Base-by-base conservation (phyloP, 2,113 vertebrate genomes). In the Chinchilla lanigera region DNA sequence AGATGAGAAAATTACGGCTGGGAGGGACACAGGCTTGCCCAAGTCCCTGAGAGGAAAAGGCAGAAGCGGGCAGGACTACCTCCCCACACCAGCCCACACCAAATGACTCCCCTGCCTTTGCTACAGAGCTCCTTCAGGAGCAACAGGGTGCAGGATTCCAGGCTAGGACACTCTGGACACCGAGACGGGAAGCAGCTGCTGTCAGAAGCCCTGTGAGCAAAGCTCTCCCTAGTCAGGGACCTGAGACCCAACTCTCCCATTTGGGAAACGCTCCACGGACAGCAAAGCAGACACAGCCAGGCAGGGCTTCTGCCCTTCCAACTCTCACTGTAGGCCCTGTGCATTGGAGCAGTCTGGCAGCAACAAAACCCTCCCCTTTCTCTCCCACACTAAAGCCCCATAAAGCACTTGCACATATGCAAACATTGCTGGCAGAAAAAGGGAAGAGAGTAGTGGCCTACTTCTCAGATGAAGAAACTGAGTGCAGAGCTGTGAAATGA, bases 381-480 rank as follows among this genome's bases (percentile, higher is more conserved):
- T 17, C 2, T 44, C 50, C 83, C 58, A 65, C 14, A 41, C 35
- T 26, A 60, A 85, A 65, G n/a, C 13, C 47, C 35, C 54, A 94
- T 38, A 86, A 54, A 54, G 69, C 8, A 93, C 75, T 78, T 89
- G 6, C n/a, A 92, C 24, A 78, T 26, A 60, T 33, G 61, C 33
- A 81, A 44, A 83, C 7, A 8, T 80, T n/a, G 35, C 63, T 35
- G 54, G 44, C 38, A 50, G n/a, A 73, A 96, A 86, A 90, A 56
- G 58, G 44, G 89, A 96, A 58, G 41, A 12, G 20, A 9, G 44
- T 3, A 65, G 56, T 38, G 67, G 5, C 13, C 52, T 65, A 67
- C 82, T 94, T 85, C 58, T 95, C 80, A 93, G 44, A 86, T 86
- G n/a, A 89, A 65, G 94, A 96, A 89, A 89, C 12, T n/a, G 50